Conservation (phyloP, 2,888 invertebrate species). For the Apamea crenata region DNA sequence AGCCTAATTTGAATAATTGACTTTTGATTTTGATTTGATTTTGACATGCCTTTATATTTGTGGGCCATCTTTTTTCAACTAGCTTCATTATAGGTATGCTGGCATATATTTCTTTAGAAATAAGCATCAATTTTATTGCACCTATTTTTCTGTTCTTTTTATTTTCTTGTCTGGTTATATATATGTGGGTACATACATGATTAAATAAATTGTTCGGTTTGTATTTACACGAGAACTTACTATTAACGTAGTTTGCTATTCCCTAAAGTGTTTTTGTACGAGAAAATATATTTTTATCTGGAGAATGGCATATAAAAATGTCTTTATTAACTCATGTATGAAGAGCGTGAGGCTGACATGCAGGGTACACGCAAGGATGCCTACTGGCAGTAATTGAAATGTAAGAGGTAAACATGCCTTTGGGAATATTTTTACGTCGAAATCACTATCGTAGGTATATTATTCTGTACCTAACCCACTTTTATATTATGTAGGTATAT, state of each 20-base stretch:
- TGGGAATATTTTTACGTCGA: neutral
- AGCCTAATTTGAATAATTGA: no score
- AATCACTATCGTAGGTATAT: neutral
- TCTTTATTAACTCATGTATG: conserved; percentile 16
- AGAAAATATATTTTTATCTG: conserved; percentile 9
- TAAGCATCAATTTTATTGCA: no score
- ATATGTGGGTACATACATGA: no score
- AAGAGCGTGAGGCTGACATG: neutral
- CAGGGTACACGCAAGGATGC: neutral
- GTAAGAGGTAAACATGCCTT: neutral
- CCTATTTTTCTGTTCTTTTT: no score
- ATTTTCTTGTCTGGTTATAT: no score
- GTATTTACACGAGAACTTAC: neutral
- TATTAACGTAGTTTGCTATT: conserved; percentile 17
- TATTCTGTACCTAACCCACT: no score
- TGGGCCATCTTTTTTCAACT: neutral
- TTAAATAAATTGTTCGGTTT: neutral
- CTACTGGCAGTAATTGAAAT: conserved; percentile 12
- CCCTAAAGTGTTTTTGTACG: conserved; percentile 10
- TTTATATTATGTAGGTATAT: no score
- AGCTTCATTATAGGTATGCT: neutral
- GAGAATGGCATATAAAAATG: conserved; percentile 12
- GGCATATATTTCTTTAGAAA: no score
- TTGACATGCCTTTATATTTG: neutral
- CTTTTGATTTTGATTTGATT: no score